Evolutionary conservation across 2,113 vertebrate genomes (phyloP).

Genomic region (Triplophysa rosa): DNA sequence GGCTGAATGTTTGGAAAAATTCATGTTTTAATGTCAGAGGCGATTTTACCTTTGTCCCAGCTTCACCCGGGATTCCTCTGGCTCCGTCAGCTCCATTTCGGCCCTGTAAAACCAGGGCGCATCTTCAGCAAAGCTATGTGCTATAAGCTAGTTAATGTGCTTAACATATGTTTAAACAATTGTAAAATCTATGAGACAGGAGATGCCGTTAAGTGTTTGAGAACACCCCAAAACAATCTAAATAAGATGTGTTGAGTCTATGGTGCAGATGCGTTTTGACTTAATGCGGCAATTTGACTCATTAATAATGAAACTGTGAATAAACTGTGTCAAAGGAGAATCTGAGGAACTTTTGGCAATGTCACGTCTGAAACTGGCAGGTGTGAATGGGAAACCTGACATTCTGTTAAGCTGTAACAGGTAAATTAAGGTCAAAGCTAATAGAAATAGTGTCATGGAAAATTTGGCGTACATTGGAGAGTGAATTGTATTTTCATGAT

Average conservation of each 20-base stretch:
- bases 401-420: slow-evolving; percentile 11
- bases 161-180: slow-evolving; percentile 43
- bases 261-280: neutral
- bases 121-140: slow-evolving; percentile 12
- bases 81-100: slow-evolving; percentile 91
- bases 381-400: slow-evolving; percentile 5
- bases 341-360: slow-evolving; percentile 13
- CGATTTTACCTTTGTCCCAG: slow-evolving; percentile 84
- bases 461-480: neutral
- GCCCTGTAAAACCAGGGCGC: slow-evolving; percentile 73
- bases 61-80: slow-evolving; percentile 93
- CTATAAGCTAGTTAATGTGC: slow-evolving; percentile 31
- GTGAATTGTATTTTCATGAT: neutral
- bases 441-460: slow-evolving; percentile 14
- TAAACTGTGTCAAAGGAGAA: slow-evolving; percentile 45
- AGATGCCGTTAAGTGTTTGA: slow-evolving; percentile 12
- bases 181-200: neutral
- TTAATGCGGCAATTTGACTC: slow-evolving; percentile 30
- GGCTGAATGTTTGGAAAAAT: neutral
- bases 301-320: slow-evolving; percentile 36
- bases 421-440: slow-evolving; percentile 33
- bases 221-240: slow-evolving; percentile 10
- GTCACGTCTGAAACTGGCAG: neutral
- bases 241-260: slow-evolving; percentile 44
- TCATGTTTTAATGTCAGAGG: neutral